Conservation (phyloP, 2,888 invertebrate species). For the Pachydiplax longipennis region DNA sequence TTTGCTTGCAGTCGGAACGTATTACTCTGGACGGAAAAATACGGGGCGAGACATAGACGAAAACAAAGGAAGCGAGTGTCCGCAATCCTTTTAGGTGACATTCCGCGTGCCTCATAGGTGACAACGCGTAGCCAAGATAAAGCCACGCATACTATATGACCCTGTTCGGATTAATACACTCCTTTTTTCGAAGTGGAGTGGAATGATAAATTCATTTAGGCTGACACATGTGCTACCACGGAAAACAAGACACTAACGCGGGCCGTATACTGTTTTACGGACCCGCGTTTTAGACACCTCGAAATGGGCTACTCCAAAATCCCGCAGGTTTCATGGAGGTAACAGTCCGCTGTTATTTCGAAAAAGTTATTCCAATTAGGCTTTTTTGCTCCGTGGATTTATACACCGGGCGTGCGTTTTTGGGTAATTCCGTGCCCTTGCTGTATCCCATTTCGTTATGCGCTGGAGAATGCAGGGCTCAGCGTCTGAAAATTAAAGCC, state of each 20-base stretch:
- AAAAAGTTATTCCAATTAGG: not conserved
- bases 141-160: not conserved
- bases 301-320: not conserved
- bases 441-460: not conserved
- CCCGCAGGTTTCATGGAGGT: not conserved
- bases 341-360: not conserved
- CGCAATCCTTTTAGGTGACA: conserved; percentile 1
- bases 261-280: not conserved
- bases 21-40: not conserved
- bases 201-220: conserved; percentile 38
- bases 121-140: not conserved
- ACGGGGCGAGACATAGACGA: not conserved
- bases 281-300: not conserved
- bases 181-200: not conserved
- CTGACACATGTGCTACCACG: not conserved
- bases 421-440: not conserved
- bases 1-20: not conserved
- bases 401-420: not conserved
- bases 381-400: not conserved
- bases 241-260: conserved; percentile 15
- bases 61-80: not conserved
- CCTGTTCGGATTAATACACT: not conserved
- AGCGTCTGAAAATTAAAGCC: not conserved
- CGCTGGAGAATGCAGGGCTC: no score
- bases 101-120: not conserved